These are phyloP conservation scores for Rhaphigaster nebulosa DNA, from an alignment of 2,888 invertebrate species.

Conservation along the genomic window DNA sequence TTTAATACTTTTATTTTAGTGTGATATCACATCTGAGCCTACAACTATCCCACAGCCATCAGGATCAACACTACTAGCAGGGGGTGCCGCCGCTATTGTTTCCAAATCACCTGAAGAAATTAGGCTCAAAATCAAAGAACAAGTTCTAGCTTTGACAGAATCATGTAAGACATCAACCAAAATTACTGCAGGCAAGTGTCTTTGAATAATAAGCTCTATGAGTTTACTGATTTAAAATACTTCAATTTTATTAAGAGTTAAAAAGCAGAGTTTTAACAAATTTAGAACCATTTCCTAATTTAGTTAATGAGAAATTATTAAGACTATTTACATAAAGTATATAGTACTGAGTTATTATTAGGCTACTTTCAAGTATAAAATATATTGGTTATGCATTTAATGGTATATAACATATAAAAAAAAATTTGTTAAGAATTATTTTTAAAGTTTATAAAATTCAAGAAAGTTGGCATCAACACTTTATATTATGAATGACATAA, in stretches of 20 bases:
- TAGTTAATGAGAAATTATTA: not conserved
- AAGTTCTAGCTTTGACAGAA: conserved; percentile 63
- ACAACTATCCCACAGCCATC: conserved; percentile 46
- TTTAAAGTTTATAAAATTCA: not conserved
- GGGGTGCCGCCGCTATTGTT: conserved; percentile 49
- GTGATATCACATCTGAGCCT: conserved; percentile 53
- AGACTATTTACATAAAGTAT: no score
- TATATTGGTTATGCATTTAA: not conserved
- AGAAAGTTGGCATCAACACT: not conserved
- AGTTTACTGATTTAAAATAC: not conserved
- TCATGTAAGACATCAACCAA: conserved; percentile 62
- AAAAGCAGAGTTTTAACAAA: not conserved
- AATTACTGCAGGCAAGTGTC: conserved; percentile 61
- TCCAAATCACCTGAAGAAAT: conserved; percentile 61
- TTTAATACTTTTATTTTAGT: conserved; percentile 57
- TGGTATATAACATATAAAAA: not conserved
- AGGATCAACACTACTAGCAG: conserved; percentile 49
- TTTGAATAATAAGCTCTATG: not conserved
- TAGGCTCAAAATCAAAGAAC: conserved; percentile 63
- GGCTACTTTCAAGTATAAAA: not conserved
- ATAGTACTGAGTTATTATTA: not conserved
- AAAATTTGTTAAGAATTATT: not conserved
- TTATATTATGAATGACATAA: not conserved
- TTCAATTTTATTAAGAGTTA: not conserved
- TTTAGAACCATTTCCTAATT: not conserved